These are phyloP conservation scores for Eurois occulta DNA, from an alignment of 2,888 invertebrate species.

Conservation along the genomic window DNA sequence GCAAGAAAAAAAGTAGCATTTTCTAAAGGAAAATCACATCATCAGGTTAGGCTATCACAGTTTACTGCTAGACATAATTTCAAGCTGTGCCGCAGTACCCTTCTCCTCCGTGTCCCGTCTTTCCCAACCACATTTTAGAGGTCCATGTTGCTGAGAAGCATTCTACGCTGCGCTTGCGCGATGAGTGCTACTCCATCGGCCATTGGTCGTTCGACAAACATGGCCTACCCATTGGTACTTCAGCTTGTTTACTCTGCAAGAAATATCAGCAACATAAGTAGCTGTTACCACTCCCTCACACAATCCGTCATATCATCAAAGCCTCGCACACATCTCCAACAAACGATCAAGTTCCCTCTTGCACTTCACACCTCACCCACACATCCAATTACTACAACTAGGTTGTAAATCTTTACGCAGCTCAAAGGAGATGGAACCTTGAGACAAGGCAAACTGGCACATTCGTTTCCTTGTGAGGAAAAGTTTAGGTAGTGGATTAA, in stretches of 20 bases:
- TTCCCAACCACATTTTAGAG: too few relatives aligned
- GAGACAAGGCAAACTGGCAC: conserved; percentile 66
- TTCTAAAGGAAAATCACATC: neutral
- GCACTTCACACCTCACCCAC: conserved; percentile 40
- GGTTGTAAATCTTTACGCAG: conserved; percentile 69
- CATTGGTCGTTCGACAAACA: neutral
- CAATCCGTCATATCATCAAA: conserved; percentile 13
- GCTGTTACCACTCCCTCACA: neutral
- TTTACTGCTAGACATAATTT: neutral
- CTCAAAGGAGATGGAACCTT: conserved; percentile 73
- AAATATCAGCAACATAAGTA: neutral
- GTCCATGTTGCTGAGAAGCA: too few relatives aligned
- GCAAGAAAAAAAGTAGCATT: too few relatives aligned
- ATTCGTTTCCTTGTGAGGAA: conserved; percentile 68
- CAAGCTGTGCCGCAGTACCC: too few relatives aligned
- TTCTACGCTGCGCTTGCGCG: too few relatives aligned
- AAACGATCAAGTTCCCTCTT: conserved; percentile 23
- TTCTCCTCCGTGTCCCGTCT: too few relatives aligned
- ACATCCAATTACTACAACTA: conserved; percentile 71
- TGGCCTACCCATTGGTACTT: neutral
- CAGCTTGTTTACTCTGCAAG: neutral
- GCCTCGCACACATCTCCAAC: conserved; percentile 20
- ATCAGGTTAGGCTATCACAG: neutral
- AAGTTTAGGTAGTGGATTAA: conserved; percentile 56
- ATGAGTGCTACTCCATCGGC: neutral